These are phyloP conservation scores for Cyclina sinensis DNA, from an alignment of 1,140 invertebrate species.

Conservation along the genomic window DNA sequence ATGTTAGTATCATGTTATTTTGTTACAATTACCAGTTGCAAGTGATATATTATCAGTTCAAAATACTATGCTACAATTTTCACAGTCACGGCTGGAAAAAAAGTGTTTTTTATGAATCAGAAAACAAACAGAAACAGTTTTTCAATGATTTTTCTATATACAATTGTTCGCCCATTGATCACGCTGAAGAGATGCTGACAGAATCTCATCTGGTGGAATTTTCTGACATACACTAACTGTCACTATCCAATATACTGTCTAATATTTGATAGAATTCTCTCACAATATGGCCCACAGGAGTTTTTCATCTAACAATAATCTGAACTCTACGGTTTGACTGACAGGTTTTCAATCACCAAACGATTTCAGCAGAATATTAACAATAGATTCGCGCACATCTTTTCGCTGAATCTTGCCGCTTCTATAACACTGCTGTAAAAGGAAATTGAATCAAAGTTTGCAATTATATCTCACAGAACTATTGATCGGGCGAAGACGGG, in stretches of 20 bases:
- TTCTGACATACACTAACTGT: slow-evolving; percentile 50
- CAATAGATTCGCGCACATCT: slow-evolving; percentile 36
- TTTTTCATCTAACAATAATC: slow-evolving; percentile 57
- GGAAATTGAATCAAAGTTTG: slow-evolving; percentile 61
- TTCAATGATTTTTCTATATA: background rate
- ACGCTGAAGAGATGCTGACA: background rate
- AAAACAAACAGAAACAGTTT: background rate
- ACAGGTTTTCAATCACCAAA: slow-evolving; percentile 56
- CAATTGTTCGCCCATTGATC: slow-evolving; percentile 5
- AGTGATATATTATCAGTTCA: too few species aligned
- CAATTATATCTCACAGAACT: slow-evolving; percentile 18
- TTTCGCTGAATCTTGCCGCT: slow-evolving; percentile 33
- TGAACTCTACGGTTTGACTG: slow-evolving; percentile 48
- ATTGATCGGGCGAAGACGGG: slow-evolving; percentile 33
- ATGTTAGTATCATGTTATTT: too few species aligned
- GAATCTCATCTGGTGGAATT: background rate
- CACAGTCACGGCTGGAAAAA: background rate
- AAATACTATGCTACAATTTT: too few species aligned
- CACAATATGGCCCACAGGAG: slow-evolving; percentile 48
- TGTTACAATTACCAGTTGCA: too few species aligned
- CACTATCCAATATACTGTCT: slow-evolving; percentile 49
- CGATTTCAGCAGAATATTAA: slow-evolving; percentile 29
- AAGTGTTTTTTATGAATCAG: background rate
- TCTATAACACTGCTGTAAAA: slow-evolving; percentile 25
- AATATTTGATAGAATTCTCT: slow-evolving; percentile 58